Base-by-base conservation (phyloP, 2,888 invertebrate genomes). In the Strigamia transsilvanica region DNA sequence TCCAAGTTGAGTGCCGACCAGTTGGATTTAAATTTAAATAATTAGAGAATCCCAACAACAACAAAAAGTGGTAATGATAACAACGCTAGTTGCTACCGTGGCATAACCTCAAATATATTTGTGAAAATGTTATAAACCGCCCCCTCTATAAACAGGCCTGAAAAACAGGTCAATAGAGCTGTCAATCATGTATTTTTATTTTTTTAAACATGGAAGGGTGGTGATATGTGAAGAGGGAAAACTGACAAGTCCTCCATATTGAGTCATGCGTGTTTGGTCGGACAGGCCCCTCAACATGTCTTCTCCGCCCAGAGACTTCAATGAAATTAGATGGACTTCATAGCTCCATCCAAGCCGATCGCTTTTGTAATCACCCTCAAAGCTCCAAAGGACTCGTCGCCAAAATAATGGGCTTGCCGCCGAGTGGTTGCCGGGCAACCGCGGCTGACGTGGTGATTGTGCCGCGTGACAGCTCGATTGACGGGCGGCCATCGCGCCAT, bases 301-400 rank as follows among this genome's bases (percentile, higher is more conserved):
- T 42, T 27, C 41, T 79, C 42, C 79, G 41, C 79, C 42, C 41
- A 41, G 79, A 79, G 41, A 79, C 42, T 41, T 79, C 41, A 79
- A 79, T 79, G 79, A 79, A 79, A 79, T 79, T 79, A 79, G 79
- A 79, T 42, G 79, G 38, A 79, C 79, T 79, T 79, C 79, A 79
- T 79, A 42, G 79, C 34, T 38, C 79, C 79, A 42, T 42, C 42
- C 34, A 23, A 79, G 79, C 38, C 23, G 23, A 38, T 38, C 41
- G 41, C 79, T 79, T 79, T 79, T 79, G 79, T 79, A 38, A 38
- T 42, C 79, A 38, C 23, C 41, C 56, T 56, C 56, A 56, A 56
- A 56, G 56, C 56, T 56, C 42, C 41, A 79, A 79, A 41, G 42
- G 79, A 79, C 79, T 79, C 41, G 38, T 38, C 38, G 23, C 23